A percentile compares a stretch with the other conserved stretches of the same genome.
Evolutionary conservation across 2,797 vertebrate species (phyloP).

Genomic region (Etheostoma nigrum): DNA sequence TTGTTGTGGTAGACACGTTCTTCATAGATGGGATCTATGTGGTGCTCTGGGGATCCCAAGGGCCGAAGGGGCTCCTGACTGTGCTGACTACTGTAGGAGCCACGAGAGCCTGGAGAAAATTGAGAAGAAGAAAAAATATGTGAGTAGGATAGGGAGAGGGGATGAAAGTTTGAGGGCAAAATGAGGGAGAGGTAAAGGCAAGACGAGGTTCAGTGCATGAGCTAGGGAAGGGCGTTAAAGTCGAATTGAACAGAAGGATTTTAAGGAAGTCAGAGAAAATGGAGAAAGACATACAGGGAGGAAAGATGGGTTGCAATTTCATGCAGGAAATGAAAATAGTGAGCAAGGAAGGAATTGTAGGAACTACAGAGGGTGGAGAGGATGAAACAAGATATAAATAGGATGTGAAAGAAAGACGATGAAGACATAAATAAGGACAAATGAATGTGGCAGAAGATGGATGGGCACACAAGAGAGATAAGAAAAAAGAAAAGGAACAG

Average conservation of each 20-base stretch:
- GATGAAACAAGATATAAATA: slow-evolving; percentile 3
- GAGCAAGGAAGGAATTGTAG: neutral
- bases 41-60: slow-evolving; percentile 96
- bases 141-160: neutral
- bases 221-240: neutral
- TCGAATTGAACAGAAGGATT: neutral
- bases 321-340: neutral
- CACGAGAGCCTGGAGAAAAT: slow-evolving; percentile 89
- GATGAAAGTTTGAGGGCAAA: slow-evolving; percentile 6
- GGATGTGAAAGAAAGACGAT: neutral
- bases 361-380: neutral
- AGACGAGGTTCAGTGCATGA: neutral
- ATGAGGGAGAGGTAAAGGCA: neutral
- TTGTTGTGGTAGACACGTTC: slow-evolving; percentile 98
- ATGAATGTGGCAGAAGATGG: neutral
- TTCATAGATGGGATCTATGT: slow-evolving; percentile 98
- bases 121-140: neutral
- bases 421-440: neutral
- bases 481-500: neutral
- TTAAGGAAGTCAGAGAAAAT: neutral
- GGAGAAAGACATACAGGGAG: neutral
- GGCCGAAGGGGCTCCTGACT: slow-evolving; percentile 94
- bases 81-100: slow-evolving; percentile 97
- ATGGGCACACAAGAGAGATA: neutral
- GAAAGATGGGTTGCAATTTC: neutral